Percentiles rank a stretch among this genome's conserved stretches.
These are phyloP conservation scores for Prinia subflava DNA, from an alignment of 2,113 vertebrate genomes.

Conservation along the genomic window DNA sequence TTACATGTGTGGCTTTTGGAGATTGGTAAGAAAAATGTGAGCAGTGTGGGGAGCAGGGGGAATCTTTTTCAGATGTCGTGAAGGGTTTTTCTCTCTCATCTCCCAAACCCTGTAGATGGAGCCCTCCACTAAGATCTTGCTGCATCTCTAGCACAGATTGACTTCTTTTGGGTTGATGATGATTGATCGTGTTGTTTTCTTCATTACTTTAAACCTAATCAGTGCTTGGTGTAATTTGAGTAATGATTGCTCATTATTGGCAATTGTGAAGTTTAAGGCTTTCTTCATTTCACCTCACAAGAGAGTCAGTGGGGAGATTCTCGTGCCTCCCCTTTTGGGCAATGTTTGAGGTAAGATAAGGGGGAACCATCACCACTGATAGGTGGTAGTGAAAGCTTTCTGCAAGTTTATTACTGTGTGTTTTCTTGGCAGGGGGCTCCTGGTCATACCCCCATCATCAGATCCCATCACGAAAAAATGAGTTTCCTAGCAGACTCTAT, in stretches of 20 bases:
- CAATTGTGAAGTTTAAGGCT: constrained; percentile 93
- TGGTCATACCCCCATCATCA: constrained; percentile 41
- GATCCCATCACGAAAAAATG: constrained; percentile 17
- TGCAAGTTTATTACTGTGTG: constrained; percentile 22
- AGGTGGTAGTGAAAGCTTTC: constrained; percentile 21
- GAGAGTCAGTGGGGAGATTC: constrained; percentile 77
- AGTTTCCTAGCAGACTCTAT: constrained; percentile 39
- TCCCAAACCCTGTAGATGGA: constrained; percentile 81
- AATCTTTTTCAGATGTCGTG: constrained; percentile 9
- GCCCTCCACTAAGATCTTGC: constrained; percentile 76
- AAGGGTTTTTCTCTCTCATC: constrained; percentile 33
- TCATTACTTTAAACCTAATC: constrained; percentile 99
- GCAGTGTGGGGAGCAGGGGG: neutral
- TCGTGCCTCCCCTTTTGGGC: constrained; percentile 59
- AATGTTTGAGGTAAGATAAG: constrained; percentile 1
- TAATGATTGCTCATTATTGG: constrained; percentile 99
- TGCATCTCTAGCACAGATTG: constrained; percentile 74
- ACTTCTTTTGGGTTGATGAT: constrained; percentile 91
- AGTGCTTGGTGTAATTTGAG: constrained; percentile 98
- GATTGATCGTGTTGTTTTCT: constrained; percentile 99
- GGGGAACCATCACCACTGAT: constrained; percentile 22
- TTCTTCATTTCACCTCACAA: constrained; percentile 85
- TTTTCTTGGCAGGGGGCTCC: constrained; percentile 43
- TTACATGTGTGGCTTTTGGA: neutral
- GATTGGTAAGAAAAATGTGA: neutral